phyloP scores from a whole-genome alignment of 2,797 vertebrate species.

The Melanogrammus aeglefinus region DNA sequence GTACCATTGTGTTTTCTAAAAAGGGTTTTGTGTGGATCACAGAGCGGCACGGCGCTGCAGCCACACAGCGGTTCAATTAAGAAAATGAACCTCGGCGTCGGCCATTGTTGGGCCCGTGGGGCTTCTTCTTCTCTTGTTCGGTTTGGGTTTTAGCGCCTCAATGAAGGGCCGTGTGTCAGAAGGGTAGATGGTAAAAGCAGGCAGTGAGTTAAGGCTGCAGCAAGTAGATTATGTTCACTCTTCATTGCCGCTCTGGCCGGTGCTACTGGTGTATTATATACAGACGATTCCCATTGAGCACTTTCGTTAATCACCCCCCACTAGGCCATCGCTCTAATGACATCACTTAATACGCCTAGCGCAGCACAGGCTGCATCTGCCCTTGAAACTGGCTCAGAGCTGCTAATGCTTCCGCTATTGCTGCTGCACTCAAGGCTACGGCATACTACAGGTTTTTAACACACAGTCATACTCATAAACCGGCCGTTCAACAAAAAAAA shows the following conservation, averaged over 20 bases:
- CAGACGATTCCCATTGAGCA: background rate
- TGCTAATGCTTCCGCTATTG: background rate
- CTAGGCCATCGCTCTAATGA: background rate
- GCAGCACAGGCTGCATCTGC: background rate
- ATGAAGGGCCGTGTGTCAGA: background rate
- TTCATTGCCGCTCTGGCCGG: constrained; percentile 10
- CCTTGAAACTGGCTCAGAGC: background rate
- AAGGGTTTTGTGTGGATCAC: background rate
- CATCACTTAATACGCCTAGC: background rate
- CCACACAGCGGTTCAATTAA: background rate
- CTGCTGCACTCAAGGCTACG: background rate
- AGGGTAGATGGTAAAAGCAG: background rate
- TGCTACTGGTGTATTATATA: background rate
- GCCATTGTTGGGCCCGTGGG: too few species aligned
- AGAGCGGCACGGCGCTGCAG: background rate
- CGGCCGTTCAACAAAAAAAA: background rate
- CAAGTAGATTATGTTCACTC: background rate
- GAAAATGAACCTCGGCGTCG: background rate
- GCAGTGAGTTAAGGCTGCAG: background rate
- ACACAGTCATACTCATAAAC: background rate
- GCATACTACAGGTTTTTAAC: background rate
- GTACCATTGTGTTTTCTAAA: background rate
- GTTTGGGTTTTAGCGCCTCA: background rate
- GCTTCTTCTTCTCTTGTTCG: background rate
- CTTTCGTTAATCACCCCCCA: constrained; percentile 1